These are phyloP conservation scores for Diachrysia chrysitis DNA, from an alignment of 2,888 invertebrate genomes.

Conservation along the genomic window DNA sequence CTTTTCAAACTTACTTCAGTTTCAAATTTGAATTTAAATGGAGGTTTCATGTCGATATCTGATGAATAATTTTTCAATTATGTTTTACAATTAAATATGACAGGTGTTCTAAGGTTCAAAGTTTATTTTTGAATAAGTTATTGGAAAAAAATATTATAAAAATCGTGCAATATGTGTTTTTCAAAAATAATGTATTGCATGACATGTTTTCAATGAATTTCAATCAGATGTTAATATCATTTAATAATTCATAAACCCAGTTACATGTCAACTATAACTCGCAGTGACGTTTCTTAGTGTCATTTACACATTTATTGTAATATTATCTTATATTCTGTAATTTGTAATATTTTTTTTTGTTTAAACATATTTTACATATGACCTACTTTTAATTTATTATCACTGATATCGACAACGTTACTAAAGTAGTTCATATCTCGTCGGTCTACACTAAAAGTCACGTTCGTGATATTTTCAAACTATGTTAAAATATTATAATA, in stretches of 20 bases:
- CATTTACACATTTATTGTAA: slow-evolving; percentile 41
- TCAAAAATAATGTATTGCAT: slow-evolving; percentile 14
- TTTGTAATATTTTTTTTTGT: slow-evolving; percentile 6
- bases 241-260: slow-evolving; percentile 47
- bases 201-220: slow-evolving; percentile 29
- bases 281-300: slow-evolving; percentile 15
- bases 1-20: slow-evolving; percentile 67
- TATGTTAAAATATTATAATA: neutral
- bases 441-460: neutral
- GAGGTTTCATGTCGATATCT: slow-evolving; percentile 40
- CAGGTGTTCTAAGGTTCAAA: neutral
- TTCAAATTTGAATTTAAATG: slow-evolving; percentile 45
- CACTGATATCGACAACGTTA: neutral
- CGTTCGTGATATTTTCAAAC: neutral
- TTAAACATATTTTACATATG: neutral
- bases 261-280: slow-evolving; percentile 16
- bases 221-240: slow-evolving; percentile 36
- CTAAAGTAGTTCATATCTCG: neutral
- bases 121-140: neutral
- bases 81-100: neutral
- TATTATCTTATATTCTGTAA: slow-evolving; percentile 28
- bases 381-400: slow-evolving; percentile 15
- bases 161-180: slow-evolving; percentile 10
- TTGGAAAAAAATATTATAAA: slow-evolving; percentile 12
- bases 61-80: slow-evolving; percentile 17